Conservation (phyloP, 2,797 vertebrate species). For the Muscicapa comitata region DNA sequence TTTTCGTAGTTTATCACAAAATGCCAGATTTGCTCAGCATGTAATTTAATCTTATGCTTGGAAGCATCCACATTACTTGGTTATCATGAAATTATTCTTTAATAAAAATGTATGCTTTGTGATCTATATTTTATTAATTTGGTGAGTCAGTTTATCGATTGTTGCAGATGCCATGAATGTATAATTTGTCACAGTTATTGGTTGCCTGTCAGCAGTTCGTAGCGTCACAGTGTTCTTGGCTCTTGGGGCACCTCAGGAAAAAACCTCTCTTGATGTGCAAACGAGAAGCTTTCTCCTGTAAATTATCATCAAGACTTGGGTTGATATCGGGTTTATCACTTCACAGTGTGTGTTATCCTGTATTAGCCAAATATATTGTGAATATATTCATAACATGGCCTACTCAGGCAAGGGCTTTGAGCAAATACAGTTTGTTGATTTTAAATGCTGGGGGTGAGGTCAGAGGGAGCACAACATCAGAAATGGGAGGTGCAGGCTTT, state of each 20-base stretch:
- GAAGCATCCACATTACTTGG: slow-evolving; percentile 67
- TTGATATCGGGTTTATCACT: background rate
- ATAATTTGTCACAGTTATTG: slow-evolving; percentile 64
- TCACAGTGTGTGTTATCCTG: background rate
- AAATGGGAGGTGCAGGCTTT: background rate
- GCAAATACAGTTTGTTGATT: background rate
- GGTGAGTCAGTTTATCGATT: slow-evolving; percentile 61
- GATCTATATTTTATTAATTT: slow-evolving; percentile 73
- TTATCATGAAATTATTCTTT: slow-evolving; percentile 71
- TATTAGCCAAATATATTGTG: background rate
- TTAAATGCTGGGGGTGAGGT: background rate
- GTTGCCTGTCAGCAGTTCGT: slow-evolving; percentile 11
- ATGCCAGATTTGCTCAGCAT: slow-evolving; percentile 72
- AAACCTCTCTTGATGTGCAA: background rate
- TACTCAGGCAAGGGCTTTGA: background rate
- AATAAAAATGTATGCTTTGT: slow-evolving; percentile 68
- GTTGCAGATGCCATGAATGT: slow-evolving; percentile 45
- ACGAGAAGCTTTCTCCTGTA: background rate
- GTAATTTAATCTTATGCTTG: slow-evolving; percentile 76
- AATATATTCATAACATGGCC: background rate
- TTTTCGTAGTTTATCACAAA: slow-evolving; percentile 72
- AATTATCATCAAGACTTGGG: background rate
- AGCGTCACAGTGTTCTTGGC: background rate
- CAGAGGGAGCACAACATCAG: background rate
- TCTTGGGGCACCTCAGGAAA: slow-evolving; percentile 29